Evolutionary conservation across 2,113 vertebrate species (phyloP).

Genomic region (Sakesphorus luctuosus): DNA sequence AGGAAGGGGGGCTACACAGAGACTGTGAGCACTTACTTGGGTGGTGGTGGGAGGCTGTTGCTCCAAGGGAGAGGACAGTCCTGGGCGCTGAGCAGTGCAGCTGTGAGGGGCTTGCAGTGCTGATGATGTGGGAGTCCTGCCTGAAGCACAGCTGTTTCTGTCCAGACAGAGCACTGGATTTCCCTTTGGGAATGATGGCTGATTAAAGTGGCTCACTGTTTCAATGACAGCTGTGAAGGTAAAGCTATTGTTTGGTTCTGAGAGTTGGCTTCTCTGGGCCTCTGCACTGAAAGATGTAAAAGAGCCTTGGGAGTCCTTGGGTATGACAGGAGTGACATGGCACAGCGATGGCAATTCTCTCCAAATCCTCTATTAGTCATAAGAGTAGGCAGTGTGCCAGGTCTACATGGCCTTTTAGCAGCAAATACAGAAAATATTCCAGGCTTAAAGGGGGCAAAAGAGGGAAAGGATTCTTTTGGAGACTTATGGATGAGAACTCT

Average conservation of each 20-base stretch:
- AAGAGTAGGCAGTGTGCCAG: not conserved
- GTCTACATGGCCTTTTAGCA: not conserved
- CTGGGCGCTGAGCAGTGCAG: not conserved
- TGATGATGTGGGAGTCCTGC: not conserved
- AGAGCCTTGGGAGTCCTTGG: not conserved
- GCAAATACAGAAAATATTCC: not conserved
- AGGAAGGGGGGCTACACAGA: not conserved
- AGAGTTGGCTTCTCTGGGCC: not conserved
- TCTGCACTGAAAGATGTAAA: not conserved
- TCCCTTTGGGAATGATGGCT: not conserved
- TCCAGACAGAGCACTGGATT: not conserved
- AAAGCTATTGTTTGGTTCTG: not conserved
- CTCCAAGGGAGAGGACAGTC: not conserved
- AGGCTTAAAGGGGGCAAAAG: not conserved
- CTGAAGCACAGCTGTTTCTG: not conserved
- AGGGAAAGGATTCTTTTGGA: not conserved
- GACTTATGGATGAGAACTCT: not conserved
- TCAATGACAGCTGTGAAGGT: not conserved
- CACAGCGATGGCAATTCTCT: not conserved
- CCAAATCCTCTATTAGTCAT: not conserved
- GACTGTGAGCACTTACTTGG: not conserved
- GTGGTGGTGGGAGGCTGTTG: not conserved
- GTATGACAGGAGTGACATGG: accelerated
- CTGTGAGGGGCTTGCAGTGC: not conserved
- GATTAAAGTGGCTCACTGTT: not conserved